Evolutionary conservation across 2,888 invertebrate species (phyloP).

Genomic region (Boloria euphrosyne): DNA sequence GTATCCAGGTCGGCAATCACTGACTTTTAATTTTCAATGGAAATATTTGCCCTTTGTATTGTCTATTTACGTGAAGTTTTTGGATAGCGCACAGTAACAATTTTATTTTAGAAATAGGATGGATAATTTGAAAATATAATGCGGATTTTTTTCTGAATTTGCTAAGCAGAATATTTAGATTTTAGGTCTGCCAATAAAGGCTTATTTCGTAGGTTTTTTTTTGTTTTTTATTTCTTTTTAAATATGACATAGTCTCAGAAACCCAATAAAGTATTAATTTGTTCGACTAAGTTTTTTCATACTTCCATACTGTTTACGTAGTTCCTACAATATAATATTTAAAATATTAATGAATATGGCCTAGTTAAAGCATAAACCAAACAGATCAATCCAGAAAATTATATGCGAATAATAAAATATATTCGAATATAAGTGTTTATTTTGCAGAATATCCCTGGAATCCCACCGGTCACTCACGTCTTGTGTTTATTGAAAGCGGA

Average conservation of each 20-base stretch:
- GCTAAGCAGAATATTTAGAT: no score
- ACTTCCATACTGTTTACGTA: no score
- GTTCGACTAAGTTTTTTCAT: no score
- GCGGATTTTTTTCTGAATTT: no score
- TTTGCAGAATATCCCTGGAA: neutral
- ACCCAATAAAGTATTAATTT: no score
- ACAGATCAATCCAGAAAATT: neutral
- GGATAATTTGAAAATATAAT: neutral
- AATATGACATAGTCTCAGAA: no score
- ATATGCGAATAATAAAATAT: no score
- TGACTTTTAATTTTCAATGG: conserved; percentile 21
- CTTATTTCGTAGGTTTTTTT: no score
- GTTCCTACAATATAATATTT: no score
- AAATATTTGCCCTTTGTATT: conserved; percentile 14
- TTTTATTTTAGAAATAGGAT: neutral
- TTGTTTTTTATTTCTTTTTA: no score
- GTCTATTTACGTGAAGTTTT: conserved; percentile 2
- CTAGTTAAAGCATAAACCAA: neutral
- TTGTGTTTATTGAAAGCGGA: conserved; percentile 36
- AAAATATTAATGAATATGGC: no score
- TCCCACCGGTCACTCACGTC: conserved; percentile 20
- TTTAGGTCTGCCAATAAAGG: no score
- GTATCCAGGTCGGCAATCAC: conserved; percentile 26
- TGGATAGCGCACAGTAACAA: neutral
- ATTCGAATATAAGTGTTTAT: neutral